A percentile compares a stretch with the other conserved stretches of the same genome.
These are phyloP conservation scores for Rhombomys opimus DNA, from an alignment of 2,113 vertebrate species.

Conservation along the genomic window DNA sequence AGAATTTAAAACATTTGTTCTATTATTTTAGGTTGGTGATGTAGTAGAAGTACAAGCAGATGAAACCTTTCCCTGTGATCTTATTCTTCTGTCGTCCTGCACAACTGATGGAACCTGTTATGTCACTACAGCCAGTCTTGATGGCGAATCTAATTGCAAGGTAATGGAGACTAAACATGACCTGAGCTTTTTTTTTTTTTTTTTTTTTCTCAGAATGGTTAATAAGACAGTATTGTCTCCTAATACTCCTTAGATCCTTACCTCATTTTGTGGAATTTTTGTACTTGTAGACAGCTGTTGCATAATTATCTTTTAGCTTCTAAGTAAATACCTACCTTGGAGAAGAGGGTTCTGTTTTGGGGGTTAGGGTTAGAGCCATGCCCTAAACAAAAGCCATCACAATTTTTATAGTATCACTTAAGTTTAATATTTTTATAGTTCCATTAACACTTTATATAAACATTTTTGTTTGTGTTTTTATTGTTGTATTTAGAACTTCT, in stretches of 20 bases:
- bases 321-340: conserved; percentile 46
- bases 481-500: neutral
- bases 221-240: neutral
- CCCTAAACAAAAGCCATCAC: neutral
- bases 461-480: neutral
- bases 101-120: conserved; percentile 93
- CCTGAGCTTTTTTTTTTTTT: neutral
- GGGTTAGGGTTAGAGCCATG: neutral
- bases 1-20: conserved; percentile 27
- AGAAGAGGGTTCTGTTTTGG: neutral
- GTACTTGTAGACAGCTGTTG: neutral
- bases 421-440: conserved; percentile 38
- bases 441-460: conserved; percentile 24
- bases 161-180: conserved; percentile 81
- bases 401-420: conserved; percentile 17
- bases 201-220: conserved; percentile 8
- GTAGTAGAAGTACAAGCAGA: conserved; percentile 95
- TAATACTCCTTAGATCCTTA: neutral
- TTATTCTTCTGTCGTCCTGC: conserved; percentile 94
- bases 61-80: conserved; percentile 98
- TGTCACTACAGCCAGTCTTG: conserved; percentile 97
- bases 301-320: conserved; percentile 46
- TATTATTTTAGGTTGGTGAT: conserved; percentile 92
- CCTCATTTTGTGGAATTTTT: conserved; percentile 1
- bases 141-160: conserved; percentile 99